phyloP scores from a whole-genome alignment of 2,888 invertebrate genomes.

The Sicus ferrugineus region DNA sequence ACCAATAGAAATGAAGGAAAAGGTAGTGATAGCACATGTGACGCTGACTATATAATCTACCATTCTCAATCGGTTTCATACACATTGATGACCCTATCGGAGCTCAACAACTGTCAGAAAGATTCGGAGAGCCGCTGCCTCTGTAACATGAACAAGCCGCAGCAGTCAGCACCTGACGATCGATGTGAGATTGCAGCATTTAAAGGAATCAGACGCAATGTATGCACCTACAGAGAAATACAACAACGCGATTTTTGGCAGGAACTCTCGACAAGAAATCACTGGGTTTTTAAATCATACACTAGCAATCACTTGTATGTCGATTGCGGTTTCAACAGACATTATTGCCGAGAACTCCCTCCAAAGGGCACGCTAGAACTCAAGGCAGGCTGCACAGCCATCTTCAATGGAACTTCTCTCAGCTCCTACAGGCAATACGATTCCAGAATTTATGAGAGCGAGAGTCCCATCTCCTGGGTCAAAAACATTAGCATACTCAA shows the following conservation, averaged over 20 bases:
- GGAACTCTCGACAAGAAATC: background rate
- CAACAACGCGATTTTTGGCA: conserved; percentile 1
- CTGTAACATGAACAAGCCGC: background rate
- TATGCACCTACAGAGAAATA: background rate
- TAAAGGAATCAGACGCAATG: background rate
- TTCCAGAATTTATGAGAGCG: no score
- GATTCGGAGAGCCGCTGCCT: background rate
- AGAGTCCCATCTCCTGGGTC: no score
- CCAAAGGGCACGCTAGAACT: background rate
- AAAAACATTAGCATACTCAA: no score
- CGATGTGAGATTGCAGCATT: background rate
- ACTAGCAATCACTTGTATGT: background rate
- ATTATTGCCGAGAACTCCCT: background rate
- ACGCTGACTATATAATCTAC: background rate
- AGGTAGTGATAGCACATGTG: background rate
- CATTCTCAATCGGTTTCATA: background rate
- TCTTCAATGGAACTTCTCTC: no score
- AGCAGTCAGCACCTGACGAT: background rate
- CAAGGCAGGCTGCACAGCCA: background rate
- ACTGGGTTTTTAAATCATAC: background rate
- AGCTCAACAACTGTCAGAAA: background rate
- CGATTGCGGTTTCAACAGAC: background rate
- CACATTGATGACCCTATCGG: background rate
- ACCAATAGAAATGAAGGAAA: no score
- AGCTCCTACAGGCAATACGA: no score